These are phyloP conservation scores for Automeris io DNA, from an alignment of 2,888 invertebrate genomes.

Conservation along the genomic window DNA sequence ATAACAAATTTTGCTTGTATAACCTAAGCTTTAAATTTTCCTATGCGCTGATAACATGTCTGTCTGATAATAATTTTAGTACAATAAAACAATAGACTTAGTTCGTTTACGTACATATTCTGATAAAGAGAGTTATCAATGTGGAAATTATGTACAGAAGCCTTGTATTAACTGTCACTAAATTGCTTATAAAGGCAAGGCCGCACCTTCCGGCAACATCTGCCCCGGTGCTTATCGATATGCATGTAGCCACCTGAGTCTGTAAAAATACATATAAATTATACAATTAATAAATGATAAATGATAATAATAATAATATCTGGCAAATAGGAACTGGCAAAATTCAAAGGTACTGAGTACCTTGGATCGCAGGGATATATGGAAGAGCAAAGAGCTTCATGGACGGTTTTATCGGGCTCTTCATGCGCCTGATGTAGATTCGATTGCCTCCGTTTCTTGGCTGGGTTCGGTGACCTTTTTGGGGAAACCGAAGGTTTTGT, in stretches of 20 bases:
- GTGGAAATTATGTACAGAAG: constrained; percentile 49
- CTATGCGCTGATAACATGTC: neutral
- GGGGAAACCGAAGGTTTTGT: too few species aligned
- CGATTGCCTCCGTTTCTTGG: too few species aligned
- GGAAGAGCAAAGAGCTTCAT: too few species aligned
- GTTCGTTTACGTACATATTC: constrained; percentile 41
- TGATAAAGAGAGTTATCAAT: constrained; percentile 44
- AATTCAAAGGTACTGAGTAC: too few species aligned
- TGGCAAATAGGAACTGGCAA: too few species aligned
- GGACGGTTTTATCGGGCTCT: too few species aligned
- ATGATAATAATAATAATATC: too few species aligned
- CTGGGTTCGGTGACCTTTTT: too few species aligned
- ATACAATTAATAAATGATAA: neutral
- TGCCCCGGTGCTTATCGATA: constrained; percentile 59
- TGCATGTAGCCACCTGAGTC: constrained; percentile 56
- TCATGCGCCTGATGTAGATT: too few species aligned
- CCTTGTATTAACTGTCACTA: constrained; percentile 49
- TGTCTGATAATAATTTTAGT: neutral
- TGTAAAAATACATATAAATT: constrained; percentile 27
- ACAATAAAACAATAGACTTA: neutral
- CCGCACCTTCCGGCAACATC: constrained; percentile 58
- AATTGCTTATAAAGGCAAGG: constrained; percentile 49
- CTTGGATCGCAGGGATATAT: too few species aligned
- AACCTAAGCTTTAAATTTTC: too few species aligned
- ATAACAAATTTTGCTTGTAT: too few species aligned